These are phyloP conservation scores for Cyclura pinguis DNA, from an alignment of 2,797 vertebrate species.

Conservation along the genomic window DNA sequence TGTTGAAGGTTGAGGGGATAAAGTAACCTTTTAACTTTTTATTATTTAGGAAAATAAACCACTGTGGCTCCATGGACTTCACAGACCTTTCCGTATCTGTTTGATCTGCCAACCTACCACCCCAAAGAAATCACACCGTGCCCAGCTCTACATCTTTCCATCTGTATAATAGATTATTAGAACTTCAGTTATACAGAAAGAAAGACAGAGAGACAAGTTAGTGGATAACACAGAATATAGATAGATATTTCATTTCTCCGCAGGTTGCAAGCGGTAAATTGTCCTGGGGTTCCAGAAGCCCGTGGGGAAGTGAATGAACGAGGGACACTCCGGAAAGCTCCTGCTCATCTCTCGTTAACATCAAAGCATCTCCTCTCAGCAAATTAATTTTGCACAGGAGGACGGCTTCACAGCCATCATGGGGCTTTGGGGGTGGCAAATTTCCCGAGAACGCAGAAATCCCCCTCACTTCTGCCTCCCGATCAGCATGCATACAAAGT, in stretches of 20 bases:
- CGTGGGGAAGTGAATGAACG: neutral
- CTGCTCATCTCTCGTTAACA: neutral
- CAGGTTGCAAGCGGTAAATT: neutral
- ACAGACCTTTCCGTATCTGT: too few relatives aligned
- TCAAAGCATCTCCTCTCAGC: neutral
- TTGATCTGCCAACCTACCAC: too few relatives aligned
- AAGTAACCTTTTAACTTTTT: too few relatives aligned
- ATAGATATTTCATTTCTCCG: neutral
- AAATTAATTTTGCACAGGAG: neutral
- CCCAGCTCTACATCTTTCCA: too few relatives aligned
- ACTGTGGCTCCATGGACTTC: too few relatives aligned
- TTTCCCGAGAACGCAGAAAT: neutral
- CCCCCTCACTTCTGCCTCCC: neutral
- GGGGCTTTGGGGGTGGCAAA: too few relatives aligned
- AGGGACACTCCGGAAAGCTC: neutral
- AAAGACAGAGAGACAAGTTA: too few relatives aligned
- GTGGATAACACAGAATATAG: neutral
- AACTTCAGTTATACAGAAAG: too few relatives aligned
- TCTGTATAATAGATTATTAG: neutral
- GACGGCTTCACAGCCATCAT: neutral
- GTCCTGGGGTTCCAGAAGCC: neutral
- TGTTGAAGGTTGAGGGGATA: too few relatives aligned
- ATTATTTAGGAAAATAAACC: neutral
- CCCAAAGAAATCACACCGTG: neutral
- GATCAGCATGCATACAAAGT: neutral